A percentile compares a stretch with the other conserved stretches of the same genome.
These are phyloP conservation scores for Crocuta crocuta DNA, from an alignment of 2,113 vertebrate species.

Conservation along the genomic window DNA sequence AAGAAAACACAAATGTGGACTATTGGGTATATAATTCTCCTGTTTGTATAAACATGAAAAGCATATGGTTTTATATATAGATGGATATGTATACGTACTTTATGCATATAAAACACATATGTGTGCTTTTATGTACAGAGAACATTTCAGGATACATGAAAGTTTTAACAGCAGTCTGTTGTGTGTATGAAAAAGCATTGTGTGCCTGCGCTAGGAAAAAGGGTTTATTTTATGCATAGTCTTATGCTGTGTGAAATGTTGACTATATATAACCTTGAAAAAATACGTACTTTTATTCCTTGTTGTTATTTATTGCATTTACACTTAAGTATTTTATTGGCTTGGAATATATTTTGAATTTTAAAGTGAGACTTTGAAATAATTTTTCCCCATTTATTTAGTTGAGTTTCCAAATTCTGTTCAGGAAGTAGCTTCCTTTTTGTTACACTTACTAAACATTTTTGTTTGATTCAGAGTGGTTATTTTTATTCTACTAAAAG, in stretches of 20 bases:
- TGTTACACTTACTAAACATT: not conserved
- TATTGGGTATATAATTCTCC: not conserved
- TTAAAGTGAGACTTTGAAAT: not conserved
- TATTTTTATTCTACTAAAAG: slow-evolving; percentile 10
- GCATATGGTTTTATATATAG: not conserved
- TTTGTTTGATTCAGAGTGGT: not conserved
- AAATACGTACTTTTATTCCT: not conserved
- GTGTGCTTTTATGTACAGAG: not conserved
- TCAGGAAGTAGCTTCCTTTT: not conserved
- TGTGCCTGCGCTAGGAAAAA: not conserved
- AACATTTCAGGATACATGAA: slow-evolving; percentile 2
- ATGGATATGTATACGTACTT: not conserved
- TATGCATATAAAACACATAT: not conserved
- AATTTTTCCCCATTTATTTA: not conserved
- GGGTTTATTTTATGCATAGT: not conserved
- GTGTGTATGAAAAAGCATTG: not conserved
- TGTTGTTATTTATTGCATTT: not conserved
- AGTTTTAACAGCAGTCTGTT: not conserved
- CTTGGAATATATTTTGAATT: not conserved
- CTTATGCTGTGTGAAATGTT: not conserved
- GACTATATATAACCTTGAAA: not conserved
- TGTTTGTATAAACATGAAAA: not conserved
- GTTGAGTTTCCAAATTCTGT: not conserved
- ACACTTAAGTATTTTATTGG: slow-evolving; percentile 16
- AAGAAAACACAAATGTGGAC: not conserved